Evolutionary conservation across 2,113 vertebrate genomes (phyloP).

Genomic region (Panthera tigris): DNA sequence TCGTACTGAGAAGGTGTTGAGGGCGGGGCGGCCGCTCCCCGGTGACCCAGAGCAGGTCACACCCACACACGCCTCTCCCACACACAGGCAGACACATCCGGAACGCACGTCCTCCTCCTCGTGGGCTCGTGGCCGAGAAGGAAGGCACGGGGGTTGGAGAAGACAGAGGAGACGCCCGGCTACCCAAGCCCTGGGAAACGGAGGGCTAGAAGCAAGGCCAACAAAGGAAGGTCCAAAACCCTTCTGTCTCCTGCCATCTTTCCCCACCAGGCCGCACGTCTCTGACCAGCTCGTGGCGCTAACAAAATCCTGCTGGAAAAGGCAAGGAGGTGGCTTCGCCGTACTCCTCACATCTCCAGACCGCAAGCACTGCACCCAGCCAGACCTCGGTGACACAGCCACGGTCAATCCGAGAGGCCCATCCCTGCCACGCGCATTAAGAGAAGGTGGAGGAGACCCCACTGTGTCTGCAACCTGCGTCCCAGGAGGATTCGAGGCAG

Average conservation of each 20-base stretch:
- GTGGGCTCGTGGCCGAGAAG: accelerated
- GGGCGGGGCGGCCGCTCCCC: neutral
- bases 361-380: neutral
- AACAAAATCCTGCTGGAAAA: neutral
- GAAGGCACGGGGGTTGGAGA: neutral
- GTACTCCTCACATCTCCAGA: neutral
- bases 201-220: neutral
- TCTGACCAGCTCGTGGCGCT: accelerated
- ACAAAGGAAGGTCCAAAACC: neutral
- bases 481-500: neutral
- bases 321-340: neutral
- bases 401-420: neutral
- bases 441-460: neutral
- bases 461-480: accelerated
- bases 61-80: neutral
- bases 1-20: accelerated
- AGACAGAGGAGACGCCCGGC: accelerated
- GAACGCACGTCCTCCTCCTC: neutral
- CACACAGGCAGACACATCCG: neutral
- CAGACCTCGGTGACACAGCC: neutral
- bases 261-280: no score
- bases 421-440: neutral
- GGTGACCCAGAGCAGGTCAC: neutral
- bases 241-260: neutral
- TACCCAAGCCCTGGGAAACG: neutral